Conservation (phyloP, 2,113 vertebrate genomes). For the Bubo blakistoni region DNA sequence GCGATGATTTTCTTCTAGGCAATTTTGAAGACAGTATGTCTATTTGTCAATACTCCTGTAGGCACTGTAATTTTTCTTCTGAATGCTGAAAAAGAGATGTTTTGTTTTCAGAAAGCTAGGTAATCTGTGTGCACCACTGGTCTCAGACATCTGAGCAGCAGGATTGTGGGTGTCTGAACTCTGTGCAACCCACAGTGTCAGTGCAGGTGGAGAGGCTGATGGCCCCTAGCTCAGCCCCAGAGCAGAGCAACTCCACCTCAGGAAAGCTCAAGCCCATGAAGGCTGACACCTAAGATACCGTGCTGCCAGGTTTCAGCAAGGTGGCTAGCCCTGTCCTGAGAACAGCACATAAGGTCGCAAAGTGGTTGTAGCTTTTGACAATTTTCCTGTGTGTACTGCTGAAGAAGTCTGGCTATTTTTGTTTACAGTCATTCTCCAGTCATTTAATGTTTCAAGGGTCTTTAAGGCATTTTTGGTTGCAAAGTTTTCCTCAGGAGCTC, state of each 20-base stretch:
- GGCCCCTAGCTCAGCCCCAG: background rate
- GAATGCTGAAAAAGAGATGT: background rate
- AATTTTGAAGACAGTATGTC: background rate
- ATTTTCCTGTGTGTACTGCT: background rate
- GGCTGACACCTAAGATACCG: accelerated
- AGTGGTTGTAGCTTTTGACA: background rate
- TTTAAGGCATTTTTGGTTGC: background rate
- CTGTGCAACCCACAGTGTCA: accelerated
- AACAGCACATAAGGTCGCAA: accelerated
- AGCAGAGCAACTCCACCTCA: background rate
- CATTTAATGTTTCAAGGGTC: background rate
- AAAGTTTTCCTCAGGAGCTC: background rate
- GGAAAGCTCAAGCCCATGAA: background rate
- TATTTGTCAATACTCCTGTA: background rate
- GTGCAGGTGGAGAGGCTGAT: background rate
- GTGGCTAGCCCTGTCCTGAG: background rate
- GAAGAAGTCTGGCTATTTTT: background rate
- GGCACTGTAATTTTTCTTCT: background rate
- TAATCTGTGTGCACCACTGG: background rate
- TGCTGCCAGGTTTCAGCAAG: background rate
- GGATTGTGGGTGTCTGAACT: background rate
- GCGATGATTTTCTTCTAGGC: background rate
- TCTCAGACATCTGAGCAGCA: background rate
- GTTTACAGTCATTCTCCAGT: background rate
- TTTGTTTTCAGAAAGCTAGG: background rate